Evolutionary conservation across 2,888 invertebrate species (phyloP).

Genomic region (Paralinhomoeus sp.): DNA sequence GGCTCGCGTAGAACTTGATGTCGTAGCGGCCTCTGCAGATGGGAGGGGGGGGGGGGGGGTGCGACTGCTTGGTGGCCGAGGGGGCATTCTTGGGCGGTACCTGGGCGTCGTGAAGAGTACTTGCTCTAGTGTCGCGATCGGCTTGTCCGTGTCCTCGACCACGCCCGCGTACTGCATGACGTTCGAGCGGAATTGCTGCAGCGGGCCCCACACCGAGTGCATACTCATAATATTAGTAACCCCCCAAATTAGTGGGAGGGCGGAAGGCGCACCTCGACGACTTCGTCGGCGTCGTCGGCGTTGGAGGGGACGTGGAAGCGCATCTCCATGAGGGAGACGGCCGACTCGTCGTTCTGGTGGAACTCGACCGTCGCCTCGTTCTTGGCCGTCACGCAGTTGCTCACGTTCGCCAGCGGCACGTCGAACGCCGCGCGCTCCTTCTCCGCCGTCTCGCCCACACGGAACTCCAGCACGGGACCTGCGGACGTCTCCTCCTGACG

Average conservation of each 20-base stretch:
- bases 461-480: conserved; percentile 15
- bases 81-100: conserved; percentile 28
- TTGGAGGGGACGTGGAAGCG: conserved; percentile 88
- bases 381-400: conserved; percentile 79
- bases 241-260: too few relatives aligned
- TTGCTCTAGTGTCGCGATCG: conserved; percentile 84
- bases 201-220: too few relatives aligned
- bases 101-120: conserved; percentile 93
- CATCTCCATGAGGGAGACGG: conserved; percentile 87
- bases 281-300: conserved; percentile 29
- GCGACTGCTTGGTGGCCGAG: too few relatives aligned
- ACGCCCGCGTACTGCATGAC: conserved; percentile 93
- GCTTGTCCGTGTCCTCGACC: conserved; percentile 82
- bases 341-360: conserved; percentile 66
- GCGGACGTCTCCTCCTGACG: background rate
- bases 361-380: conserved; percentile 96
- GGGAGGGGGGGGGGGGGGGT: too few relatives aligned
- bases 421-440: conserved; percentile 73
- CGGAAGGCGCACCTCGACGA: too few relatives aligned
- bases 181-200: conserved; percentile 71
- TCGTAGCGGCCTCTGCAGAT: conserved; percentile 74
- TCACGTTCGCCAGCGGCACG: conserved; percentile 79
- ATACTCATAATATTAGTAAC: too few relatives aligned
- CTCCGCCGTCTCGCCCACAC: conserved; percentile 7
- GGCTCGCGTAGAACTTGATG: conserved; percentile 68